Evolutionary conservation across 2,888 invertebrate species (phyloP).

Genomic region (Mimas tiliae): DNA sequence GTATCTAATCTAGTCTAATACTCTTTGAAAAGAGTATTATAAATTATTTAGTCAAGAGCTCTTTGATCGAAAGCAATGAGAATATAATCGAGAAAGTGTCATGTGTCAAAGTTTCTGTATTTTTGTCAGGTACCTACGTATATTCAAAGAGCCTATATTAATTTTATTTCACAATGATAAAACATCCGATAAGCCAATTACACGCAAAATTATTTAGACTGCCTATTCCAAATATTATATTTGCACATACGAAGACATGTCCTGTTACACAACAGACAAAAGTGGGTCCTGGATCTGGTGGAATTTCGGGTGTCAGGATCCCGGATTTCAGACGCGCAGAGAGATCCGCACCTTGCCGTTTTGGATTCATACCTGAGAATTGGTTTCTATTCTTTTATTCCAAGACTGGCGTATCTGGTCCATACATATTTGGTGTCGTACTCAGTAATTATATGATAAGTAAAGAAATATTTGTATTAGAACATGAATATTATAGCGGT

Average conservation of each 20-base stretch:
- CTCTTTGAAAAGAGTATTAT: no score
- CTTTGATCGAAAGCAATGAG: no score
- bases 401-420: conserved; percentile 94
- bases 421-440: conserved; percentile 93
- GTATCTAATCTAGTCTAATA: no score
- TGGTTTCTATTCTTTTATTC: conserved; percentile 94
- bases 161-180: conserved; percentile 43
- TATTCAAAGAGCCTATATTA: no score
- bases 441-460: conserved; percentile 92
- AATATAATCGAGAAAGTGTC: no score
- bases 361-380: conserved; percentile 78
- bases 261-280: conserved; percentile 31
- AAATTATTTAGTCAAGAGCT: no score
- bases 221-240: conserved; percentile 36
- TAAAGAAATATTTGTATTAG: conserved; percentile 96
- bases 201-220: conserved; percentile 32
- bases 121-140: no score
- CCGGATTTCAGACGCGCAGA: conserved; percentile 48
- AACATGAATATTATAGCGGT: conserved; percentile 95
- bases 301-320: not conserved
- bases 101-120: no score
- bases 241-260: conserved; percentile 40
- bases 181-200: conserved; percentile 34
- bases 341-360: conserved; percentile 80
- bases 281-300: conserved; percentile 30